Evolutionary conservation across 2,113 vertebrate species (phyloP).

Genomic region (Brienomyrus brachyistius): DNA sequence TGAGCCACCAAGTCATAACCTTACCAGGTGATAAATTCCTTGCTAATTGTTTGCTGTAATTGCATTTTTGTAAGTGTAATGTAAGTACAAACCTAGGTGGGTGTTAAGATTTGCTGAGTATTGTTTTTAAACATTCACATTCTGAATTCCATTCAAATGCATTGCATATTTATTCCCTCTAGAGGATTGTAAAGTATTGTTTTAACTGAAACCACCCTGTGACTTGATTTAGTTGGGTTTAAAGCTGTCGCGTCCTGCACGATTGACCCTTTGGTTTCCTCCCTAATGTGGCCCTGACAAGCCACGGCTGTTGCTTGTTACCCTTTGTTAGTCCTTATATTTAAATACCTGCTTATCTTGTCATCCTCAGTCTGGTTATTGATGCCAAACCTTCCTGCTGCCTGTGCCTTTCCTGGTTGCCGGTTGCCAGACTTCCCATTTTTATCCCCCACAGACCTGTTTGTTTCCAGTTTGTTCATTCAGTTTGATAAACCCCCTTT

Average conservation of each 20-base stretch:
- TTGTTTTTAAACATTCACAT: neutral
- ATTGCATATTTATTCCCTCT: neutral
- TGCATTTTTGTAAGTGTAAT: neutral
- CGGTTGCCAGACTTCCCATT: neutral
- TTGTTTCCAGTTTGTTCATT: neutral
- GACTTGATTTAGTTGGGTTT: neutral
- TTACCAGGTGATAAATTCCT: neutral
- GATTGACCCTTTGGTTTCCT: too few species aligned
- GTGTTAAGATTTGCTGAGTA: neutral
- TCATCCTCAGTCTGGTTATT: neutral
- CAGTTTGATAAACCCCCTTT: neutral
- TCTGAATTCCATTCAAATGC: neutral
- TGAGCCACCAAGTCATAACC: neutral
- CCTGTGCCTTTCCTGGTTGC: neutral
- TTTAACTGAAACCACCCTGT: neutral
- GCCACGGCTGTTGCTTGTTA: neutral
- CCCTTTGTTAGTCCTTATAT: neutral
- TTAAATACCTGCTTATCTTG: neutral
- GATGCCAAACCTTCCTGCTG: neutral
- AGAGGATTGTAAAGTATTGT: neutral
- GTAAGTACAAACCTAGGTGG: neutral
- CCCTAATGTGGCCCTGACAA: neutral
- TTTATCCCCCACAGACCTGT: neutral
- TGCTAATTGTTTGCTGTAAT: neutral
- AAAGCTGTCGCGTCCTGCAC: neutral